These are phyloP conservation scores for Latrodectus elegans DNA, from an alignment of 2,888 invertebrate species.

Conservation along the genomic window DNA sequence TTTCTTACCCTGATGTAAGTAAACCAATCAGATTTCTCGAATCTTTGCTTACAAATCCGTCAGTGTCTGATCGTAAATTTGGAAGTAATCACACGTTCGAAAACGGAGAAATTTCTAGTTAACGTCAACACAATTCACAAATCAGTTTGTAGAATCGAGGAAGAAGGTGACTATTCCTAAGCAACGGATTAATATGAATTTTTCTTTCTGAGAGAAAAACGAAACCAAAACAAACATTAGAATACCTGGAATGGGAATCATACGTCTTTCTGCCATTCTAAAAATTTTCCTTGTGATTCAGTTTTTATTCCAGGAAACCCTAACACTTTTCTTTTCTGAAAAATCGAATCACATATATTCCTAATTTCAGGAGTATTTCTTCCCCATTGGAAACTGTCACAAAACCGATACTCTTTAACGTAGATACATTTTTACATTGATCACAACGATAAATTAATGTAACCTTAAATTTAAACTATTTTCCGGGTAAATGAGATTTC, in stretches of 20 bases:
- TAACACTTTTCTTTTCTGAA: slow-evolving; percentile 33
- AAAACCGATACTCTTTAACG: neutral
- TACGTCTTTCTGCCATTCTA: slow-evolving; percentile 12
- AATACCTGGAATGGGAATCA: slow-evolving; percentile 44
- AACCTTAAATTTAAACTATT: neutral
- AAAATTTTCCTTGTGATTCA: slow-evolving; percentile 4
- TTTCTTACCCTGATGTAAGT: slow-evolving; percentile 23
- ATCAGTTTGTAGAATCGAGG: neutral
- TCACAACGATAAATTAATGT: neutral
- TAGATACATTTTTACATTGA: neutral
- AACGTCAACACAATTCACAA: slow-evolving; percentile 21
- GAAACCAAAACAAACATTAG: slow-evolving; percentile 48
- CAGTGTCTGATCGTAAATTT: neutral
- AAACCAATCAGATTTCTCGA: slow-evolving; percentile 30
- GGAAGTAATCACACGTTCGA: neutral
- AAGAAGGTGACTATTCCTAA: slow-evolving; percentile 1
- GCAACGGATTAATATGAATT: neutral
- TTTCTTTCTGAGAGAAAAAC: neutral
- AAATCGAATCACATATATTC: slow-evolving; percentile 11
- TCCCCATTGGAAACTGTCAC: slow-evolving; percentile 1
- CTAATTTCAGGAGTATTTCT: slow-evolving; percentile 2
- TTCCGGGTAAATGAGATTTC: neutral
- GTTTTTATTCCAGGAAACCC: slow-evolving; percentile 22
- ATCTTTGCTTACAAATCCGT: slow-evolving; percentile 17
- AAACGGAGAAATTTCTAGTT: neutral